A percentile compares a stretch with the other conserved stretches of the same genome.
phyloP scores from a whole-genome alignment of 2,797 vertebrate species.

The Mionectes olivaceus region DNA sequence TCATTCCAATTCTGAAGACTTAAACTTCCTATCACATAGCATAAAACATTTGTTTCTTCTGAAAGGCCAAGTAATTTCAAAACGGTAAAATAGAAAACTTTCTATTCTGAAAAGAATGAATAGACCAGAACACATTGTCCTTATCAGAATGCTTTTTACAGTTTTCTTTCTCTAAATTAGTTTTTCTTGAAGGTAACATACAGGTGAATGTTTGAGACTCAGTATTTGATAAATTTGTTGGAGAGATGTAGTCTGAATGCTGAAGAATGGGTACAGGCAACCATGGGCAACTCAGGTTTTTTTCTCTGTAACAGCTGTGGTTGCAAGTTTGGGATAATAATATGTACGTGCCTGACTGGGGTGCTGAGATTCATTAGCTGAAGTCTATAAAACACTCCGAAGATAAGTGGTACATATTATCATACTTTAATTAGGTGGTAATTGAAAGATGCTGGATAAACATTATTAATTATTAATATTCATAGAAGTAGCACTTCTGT shows the following conservation, averaged over 20 bases:
- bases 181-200: conserved; percentile 26
- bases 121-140: background rate
- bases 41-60: background rate
- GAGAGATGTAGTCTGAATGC: background rate
- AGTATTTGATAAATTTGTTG: background rate
- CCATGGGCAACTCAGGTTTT: background rate
- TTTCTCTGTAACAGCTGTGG: background rate
- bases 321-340: background rate
- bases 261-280: background rate
- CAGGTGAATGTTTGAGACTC: conserved; percentile 3
- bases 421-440: conserved; percentile 68
- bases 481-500: conserved; percentile 38
- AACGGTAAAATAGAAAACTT: conserved; percentile 16
- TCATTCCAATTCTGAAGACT: conserved; percentile 3
- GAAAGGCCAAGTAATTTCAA: conserved; percentile 20
- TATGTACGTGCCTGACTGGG: background rate
- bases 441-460: conserved; percentile 72
- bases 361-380: conserved; percentile 58
- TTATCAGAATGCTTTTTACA: conserved; percentile 7
- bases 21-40: conserved; percentile 3
- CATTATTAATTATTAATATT: conserved; percentile 64
- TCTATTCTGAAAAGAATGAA: background rate
- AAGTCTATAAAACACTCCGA: conserved; percentile 53
- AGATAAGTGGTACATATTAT: conserved; percentile 65
- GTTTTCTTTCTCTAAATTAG: conserved; percentile 41